Base-by-base conservation (phyloP, 2,113 vertebrate genomes). In the Scalopus aquaticus region DNA sequence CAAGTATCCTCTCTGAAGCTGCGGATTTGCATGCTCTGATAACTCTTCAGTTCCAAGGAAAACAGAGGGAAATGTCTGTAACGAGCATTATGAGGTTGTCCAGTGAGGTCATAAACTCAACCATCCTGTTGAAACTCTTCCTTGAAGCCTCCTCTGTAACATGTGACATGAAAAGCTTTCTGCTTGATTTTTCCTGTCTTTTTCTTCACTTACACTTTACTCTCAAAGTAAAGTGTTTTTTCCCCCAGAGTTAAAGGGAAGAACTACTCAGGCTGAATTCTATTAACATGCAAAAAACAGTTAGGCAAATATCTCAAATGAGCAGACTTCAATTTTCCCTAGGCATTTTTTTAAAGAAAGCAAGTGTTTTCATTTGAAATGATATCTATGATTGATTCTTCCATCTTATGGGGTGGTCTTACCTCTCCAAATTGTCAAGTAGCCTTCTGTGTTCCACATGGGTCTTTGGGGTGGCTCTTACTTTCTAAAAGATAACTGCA, bases 401-500 rank as follows among this genome's bases (percentile, higher is more conserved):
- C 9, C 20, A 11, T n/a, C 1, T 0, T 28, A 13, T 58, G n/a
- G 5, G 17, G 54, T 56, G 7, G 5, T 77, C 2, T 44, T 54
- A 19, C 1, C 35, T 0, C 35, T 54, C 5, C 9, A 30, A 35
- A 49, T 15, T 60, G n/a, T 28, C 70, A 56, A 9, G 1, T 26
- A 35, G 42, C 4, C 60, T 92, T 69, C 26, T 79, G 3, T 56
- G 19, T 56, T 56, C 13, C 37, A 0, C 35, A 20, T 46, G 24
- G 44, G 10, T 9, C 24, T 35, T 49, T 79, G 35, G 17, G n/a
- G 15, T 46, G 32, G 8, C 30, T 28, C 10, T 22, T 54, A n/a
- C 67, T 65, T 91, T 84, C n/a, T 28, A 24, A 26, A 77, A 83
- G 74, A 84, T 84, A 83, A 51, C 9, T 72, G 62, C 7, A 6